These are phyloP conservation scores for Glaucidium brasilianum DNA, from an alignment of 2,113 vertebrate species.

Conservation along the genomic window DNA sequence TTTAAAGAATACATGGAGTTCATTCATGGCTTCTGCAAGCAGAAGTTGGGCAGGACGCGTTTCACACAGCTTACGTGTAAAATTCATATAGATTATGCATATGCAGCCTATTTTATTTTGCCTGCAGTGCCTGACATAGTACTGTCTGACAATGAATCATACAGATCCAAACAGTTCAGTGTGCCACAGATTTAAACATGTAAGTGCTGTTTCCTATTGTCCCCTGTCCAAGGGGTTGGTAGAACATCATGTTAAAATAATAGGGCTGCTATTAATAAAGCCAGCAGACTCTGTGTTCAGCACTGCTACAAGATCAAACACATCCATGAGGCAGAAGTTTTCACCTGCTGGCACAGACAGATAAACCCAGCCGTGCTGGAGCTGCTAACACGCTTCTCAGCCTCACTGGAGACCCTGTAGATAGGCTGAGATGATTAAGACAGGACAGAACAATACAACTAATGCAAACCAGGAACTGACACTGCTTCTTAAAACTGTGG, in stretches of 20 bases:
- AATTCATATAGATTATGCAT: not conserved
- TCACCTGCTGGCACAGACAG: slow-evolving; percentile 8
- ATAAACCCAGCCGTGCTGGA: not conserved
- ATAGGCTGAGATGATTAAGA: not conserved
- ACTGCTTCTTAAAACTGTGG: not conserved
- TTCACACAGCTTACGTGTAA: not conserved
- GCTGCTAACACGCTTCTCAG: not conserved
- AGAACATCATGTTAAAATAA: slow-evolving; percentile 39
- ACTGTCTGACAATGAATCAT: slow-evolving; percentile 42
- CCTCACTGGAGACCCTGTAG: not conserved
- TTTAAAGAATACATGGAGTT: not conserved
- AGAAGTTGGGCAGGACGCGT: not conserved
- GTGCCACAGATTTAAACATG: not conserved
- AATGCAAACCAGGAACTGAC: not conserved
- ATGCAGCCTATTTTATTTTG: slow-evolving; percentile 18
- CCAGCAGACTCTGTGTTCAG: not conserved
- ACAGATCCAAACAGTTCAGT: not conserved
- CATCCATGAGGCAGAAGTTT: not conserved
- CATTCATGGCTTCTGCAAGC: not conserved
- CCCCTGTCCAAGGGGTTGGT: slow-evolving; percentile 24
- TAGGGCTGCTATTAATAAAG: slow-evolving; percentile 47
- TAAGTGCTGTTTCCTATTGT: slow-evolving; percentile 43
- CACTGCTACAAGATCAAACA: slow-evolving; percentile 12
- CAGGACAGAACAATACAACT: not conserved
- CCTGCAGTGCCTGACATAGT: slow-evolving; percentile 17